phyloP scores from a whole-genome alignment of 2,888 invertebrate genomes.

The Conistra vaccinii region DNA sequence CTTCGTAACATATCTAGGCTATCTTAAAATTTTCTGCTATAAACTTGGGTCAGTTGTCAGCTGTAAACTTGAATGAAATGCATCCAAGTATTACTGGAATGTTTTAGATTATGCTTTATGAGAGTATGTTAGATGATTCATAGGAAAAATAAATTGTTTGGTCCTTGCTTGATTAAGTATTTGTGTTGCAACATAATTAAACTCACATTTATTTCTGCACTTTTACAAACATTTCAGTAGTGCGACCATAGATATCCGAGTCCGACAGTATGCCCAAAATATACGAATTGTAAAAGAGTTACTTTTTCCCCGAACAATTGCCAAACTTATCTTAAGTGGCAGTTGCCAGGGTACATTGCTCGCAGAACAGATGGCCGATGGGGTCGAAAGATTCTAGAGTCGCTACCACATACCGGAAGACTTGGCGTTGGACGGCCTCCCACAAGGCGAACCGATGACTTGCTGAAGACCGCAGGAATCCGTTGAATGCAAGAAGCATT shows the following conservation, averaged over 20 bases:
- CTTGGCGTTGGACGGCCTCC: no score
- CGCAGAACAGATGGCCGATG: no score
- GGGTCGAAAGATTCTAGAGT: no score
- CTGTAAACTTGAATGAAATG: conserved; percentile 44
- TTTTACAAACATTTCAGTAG: background rate
- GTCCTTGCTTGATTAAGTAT: background rate
- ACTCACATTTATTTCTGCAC: background rate
- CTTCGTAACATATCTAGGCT: background rate
- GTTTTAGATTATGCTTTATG: conserved; percentile 22
- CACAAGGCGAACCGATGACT: no score
- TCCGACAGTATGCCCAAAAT: background rate
- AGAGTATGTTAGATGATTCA: background rate
- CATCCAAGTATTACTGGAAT: conserved; percentile 27
- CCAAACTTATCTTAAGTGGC: no score
- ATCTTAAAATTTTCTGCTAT: background rate
- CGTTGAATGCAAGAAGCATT: no score
- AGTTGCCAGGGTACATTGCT: no score
- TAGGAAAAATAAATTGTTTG: background rate
- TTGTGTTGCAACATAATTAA: background rate
- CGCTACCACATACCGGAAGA: no score
- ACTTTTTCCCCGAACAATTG: no score
- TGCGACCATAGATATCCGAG: no score
- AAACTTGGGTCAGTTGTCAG: background rate
- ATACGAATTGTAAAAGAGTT: background rate
- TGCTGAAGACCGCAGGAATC: no score